Conservation (phyloP, 1,140 invertebrate species). For the Scaptomyza pallida region DNA sequence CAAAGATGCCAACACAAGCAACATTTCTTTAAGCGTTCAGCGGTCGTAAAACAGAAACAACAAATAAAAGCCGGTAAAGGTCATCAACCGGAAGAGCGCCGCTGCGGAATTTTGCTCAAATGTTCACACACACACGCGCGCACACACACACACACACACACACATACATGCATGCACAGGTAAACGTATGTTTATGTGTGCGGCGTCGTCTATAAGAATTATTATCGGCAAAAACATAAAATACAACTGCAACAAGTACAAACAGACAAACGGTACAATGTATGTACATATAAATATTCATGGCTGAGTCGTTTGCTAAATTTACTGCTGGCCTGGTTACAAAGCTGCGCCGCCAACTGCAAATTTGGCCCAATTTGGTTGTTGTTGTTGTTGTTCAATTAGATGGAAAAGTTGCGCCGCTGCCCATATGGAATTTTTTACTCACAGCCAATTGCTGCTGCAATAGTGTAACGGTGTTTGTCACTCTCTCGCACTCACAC, state of each 20-base stretch:
- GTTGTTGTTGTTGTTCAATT: constrained; percentile 64
- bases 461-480: constrained; percentile 40
- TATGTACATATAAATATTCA: constrained; percentile 54
- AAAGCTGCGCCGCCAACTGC: constrained; percentile 60
- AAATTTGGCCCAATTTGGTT: constrained; percentile 72
- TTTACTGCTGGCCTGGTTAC: constrained; percentile 72
- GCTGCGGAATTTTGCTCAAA: constrained; percentile 53
- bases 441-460: constrained; percentile 36
- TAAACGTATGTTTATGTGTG: constrained; percentile 21
- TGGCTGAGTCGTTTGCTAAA: constrained; percentile 70
- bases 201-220: constrained; percentile 33
- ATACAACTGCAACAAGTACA: constrained; percentile 9
- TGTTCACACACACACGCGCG: neutral
- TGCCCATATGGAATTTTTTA: constrained; percentile 70
- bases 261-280: neutral
- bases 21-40: constrained; percentile 28
- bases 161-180: neutral
- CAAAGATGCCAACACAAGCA: constrained; percentile 18
- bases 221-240: constrained; percentile 34
- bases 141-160: neutral
- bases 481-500: constrained; percentile 25
- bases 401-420: constrained; percentile 48
- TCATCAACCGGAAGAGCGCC: constrained; percentile 80
- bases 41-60: constrained; percentile 48
- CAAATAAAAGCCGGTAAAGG: constrained; percentile 82